phyloP scores from a whole-genome alignment of 2,113 vertebrate genomes.

The Tinamus guttatus region DNA sequence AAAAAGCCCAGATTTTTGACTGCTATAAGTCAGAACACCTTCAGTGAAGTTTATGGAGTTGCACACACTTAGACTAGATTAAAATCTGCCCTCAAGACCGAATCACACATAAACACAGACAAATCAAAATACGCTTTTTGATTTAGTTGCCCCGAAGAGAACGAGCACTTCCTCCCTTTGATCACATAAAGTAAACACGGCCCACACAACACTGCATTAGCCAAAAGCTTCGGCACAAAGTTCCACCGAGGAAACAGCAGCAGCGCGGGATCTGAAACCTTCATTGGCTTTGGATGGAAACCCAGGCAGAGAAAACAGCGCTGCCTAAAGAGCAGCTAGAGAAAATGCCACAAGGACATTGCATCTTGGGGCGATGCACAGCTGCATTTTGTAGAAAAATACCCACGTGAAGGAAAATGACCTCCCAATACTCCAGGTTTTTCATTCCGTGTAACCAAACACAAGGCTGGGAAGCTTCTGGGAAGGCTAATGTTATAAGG shows the following conservation, averaged over 20 bases:
- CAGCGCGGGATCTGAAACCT: not conserved
- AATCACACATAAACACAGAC: conserved; percentile 5
- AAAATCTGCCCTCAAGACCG: conserved; percentile 59
- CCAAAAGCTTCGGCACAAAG: not conserved
- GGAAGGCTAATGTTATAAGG: not conserved
- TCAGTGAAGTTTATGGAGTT: conserved; percentile 5
- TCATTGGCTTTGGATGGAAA: not conserved
- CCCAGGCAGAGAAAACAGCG: not conserved
- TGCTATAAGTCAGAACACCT: conserved; percentile 11
- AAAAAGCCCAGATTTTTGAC: not conserved
- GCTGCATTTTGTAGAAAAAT: not conserved
- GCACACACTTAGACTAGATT: conserved; percentile 51
- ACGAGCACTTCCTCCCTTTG: conserved; percentile 63
- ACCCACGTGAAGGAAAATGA: not conserved
- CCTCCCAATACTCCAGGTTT: not conserved
- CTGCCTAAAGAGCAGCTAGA: not conserved
- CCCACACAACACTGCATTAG: conserved; percentile 24
- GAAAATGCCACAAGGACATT: not conserved
- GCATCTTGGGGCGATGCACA: not conserved
- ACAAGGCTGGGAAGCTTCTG: not conserved
- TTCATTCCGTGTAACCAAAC: not conserved
- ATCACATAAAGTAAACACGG: conserved; percentile 16
- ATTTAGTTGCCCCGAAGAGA: conserved; percentile 55
- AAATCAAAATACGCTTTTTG: conserved; percentile 48
- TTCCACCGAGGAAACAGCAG: not conserved